phyloP scores from a whole-genome alignment of 2,888 invertebrate genomes.

The Cerceris rybyensis region DNA sequence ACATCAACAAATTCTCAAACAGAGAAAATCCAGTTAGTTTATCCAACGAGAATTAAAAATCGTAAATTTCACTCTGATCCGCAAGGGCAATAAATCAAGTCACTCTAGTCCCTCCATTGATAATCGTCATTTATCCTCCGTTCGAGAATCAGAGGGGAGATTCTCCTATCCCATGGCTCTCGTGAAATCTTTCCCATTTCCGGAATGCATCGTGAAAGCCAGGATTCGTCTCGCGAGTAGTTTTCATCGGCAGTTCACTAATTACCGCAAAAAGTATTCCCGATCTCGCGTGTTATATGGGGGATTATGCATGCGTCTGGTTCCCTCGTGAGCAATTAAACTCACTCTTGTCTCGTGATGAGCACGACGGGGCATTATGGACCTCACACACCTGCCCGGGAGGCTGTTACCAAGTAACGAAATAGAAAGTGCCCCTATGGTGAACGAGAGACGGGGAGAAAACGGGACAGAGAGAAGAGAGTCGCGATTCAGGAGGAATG shows the following conservation, averaged over 20 bases:
- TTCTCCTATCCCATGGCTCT: not conserved
- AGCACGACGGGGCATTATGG: not conserved
- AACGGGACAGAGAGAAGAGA: constrained; percentile 32
- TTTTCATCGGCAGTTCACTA: constrained; percentile 3
- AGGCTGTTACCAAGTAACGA: constrained; percentile 49
- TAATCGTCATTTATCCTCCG: not conserved
- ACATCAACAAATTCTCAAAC: too few species aligned
- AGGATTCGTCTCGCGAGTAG: constrained; percentile 1
- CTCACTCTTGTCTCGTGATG: not conserved
- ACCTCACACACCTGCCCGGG: not conserved
- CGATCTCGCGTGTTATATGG: not conserved
- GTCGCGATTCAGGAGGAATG: constrained; percentile 4
- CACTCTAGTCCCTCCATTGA: not conserved
- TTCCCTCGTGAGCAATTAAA: constrained; percentile 13
- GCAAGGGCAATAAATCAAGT: not conserved
- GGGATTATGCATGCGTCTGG: constrained; percentile 14
- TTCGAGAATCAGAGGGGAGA: not conserved
- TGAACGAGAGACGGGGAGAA: not conserved
- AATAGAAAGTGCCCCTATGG: constrained; percentile 61
- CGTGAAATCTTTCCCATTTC: constrained; percentile 24
- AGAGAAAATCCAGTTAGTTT: too few species aligned
- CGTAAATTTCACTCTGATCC: not conserved
- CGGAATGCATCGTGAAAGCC: constrained; percentile 43
- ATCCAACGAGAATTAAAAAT: too few species aligned
- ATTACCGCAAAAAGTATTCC: constrained; percentile 8